Percentiles rank a stretch among this genome's conserved stretches.
phyloP scores from a whole-genome alignment of 2,888 invertebrate species.

The Hermodice carunculata region DNA sequence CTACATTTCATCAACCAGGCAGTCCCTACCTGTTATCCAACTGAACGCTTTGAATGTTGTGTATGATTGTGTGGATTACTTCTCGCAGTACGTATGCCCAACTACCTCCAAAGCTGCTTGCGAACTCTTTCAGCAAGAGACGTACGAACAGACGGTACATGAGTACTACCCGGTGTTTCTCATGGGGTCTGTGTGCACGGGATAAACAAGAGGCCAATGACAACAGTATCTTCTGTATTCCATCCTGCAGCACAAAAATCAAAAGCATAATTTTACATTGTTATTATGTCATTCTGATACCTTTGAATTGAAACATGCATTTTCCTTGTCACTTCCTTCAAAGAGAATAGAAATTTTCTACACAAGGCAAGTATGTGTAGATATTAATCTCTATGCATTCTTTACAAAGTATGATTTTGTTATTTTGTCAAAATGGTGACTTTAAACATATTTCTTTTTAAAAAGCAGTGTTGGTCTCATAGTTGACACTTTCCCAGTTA shows the following conservation, averaged over 20 bases:
- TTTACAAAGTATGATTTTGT: not conserved
- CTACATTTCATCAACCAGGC: not conserved
- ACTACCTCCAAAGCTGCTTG: conserved; percentile 51
- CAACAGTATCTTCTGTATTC: conserved; percentile 60
- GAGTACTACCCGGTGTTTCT: conserved; percentile 52
- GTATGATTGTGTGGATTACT: conserved; percentile 53
- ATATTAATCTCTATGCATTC: not conserved
- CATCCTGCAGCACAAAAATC: conserved; percentile 47
- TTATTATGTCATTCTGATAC: too few relatives aligned
- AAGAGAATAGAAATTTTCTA: too few relatives aligned
- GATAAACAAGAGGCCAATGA: conserved; percentile 47
- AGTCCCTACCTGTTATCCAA: not conserved
- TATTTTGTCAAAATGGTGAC: too few relatives aligned
- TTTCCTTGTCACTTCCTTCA: too few relatives aligned
- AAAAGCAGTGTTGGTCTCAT: too few relatives aligned
- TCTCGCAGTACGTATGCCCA: conserved; percentile 61
- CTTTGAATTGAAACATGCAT: too few relatives aligned
- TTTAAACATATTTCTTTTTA: too few relatives aligned
- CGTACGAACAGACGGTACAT: conserved; percentile 58
- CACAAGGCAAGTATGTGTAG: too few relatives aligned
- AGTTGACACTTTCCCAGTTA: too few relatives aligned
- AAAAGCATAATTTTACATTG: not conserved
- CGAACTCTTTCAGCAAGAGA: conserved; percentile 57
- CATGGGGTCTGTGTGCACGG: conserved; percentile 47
- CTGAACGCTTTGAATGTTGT: conserved; percentile 35